Conservation (phyloP, 2,888 invertebrate species). For the Patella pellucida region DNA sequence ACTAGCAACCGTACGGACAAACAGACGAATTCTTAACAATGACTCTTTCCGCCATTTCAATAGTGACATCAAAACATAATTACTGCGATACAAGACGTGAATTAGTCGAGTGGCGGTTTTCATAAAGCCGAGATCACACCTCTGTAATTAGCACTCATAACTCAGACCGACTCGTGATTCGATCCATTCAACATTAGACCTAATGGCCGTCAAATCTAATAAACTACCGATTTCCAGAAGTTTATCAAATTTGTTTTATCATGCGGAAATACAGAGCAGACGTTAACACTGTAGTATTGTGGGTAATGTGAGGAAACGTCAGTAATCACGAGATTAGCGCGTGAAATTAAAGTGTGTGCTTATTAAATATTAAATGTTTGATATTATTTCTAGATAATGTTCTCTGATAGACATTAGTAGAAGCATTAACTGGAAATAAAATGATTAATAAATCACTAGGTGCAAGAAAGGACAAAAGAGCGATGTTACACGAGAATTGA, state of each 20-base stretch:
- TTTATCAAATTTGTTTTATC: conserved; percentile 11
- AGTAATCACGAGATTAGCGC: conserved; percentile 10
- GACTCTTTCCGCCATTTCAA: background rate
- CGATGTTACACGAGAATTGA: too few relatives aligned
- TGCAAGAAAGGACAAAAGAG: background rate
- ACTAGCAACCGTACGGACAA: too few relatives aligned
- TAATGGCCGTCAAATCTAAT: conserved; percentile 9
- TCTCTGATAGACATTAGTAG: conserved; percentile 7
- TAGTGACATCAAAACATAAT: conserved; percentile 2
- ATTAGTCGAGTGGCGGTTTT: conserved; percentile 6
- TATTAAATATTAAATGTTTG: conserved; percentile 11
- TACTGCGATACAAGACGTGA: conserved; percentile 3
- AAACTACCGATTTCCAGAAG: conserved; percentile 4
- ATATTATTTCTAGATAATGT: conserved; percentile 10
- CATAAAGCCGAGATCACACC: conserved; percentile 1
- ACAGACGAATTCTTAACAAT: too few relatives aligned
- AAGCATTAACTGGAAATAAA: conserved; percentile 7
- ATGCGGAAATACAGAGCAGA: conserved; percentile 10
- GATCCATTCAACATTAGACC: background rate
- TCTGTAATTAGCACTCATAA: conserved; percentile 2
- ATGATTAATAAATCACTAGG: conserved; percentile 8
- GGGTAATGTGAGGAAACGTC: conserved; percentile 9
- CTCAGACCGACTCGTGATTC: conserved; percentile 1
- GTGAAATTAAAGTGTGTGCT: conserved; percentile 11
- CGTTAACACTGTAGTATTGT: conserved; percentile 7